phyloP scores from a whole-genome alignment of 2,888 invertebrate species.

The Callimorpha dominula region DNA sequence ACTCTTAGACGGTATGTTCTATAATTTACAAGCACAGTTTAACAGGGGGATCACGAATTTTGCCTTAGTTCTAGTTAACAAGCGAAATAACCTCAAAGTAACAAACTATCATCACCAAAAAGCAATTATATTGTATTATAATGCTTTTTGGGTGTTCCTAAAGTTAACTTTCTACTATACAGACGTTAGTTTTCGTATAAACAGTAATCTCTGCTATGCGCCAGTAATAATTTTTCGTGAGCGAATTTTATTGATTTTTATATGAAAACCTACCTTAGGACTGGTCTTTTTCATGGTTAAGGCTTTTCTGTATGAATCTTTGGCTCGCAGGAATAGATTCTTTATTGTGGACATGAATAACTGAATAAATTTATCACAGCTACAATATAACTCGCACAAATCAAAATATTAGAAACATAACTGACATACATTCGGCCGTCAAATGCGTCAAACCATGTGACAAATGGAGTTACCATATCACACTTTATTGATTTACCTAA shows the following conservation, averaged over 20 bases:
- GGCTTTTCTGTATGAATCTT: constrained; percentile 65
- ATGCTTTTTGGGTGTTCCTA: constrained; percentile 16
- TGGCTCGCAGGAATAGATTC: constrained; percentile 68
- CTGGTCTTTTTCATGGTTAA: constrained; percentile 64
- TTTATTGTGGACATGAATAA: constrained; percentile 57
- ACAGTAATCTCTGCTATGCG: not conserved
- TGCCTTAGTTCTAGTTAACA: not conserved
- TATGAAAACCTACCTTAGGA: constrained; percentile 67
- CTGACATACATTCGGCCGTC: not conserved
- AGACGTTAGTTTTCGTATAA: constrained; percentile 13
- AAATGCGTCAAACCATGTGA: not conserved
- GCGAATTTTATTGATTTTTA: constrained; percentile 24
- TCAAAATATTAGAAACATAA: not conserved
- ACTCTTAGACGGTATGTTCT: not conserved
- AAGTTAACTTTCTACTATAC: constrained; percentile 31
- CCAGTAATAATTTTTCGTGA: constrained; percentile 1
- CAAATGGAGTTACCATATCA: constrained; percentile 25
- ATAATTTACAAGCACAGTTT: not conserved
- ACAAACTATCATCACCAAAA: constrained; percentile 2
- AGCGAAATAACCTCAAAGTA: constrained; percentile 3
- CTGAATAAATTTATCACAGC: not conserved
- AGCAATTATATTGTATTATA: constrained; percentile 8
- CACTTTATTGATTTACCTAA: constrained; percentile 21
- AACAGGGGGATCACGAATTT: not conserved
- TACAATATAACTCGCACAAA: not conserved